Base-by-base conservation (phyloP, 2,113 vertebrate species). In the Piliocolobus tephrosceles region DNA sequence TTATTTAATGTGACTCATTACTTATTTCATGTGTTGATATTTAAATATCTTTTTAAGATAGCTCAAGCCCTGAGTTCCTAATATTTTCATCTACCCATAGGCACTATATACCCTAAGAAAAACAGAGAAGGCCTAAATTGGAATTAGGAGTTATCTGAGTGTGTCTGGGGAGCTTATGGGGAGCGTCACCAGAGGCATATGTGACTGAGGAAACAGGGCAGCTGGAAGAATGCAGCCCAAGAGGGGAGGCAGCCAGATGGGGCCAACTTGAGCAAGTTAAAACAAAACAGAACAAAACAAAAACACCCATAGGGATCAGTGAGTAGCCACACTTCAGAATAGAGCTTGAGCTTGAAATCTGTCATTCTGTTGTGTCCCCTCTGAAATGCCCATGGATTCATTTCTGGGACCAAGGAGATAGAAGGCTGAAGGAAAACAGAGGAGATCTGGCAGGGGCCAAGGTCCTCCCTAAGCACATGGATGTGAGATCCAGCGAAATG, bases 261-360 rank as follows among this genome's bases (percentile, higher is more conserved):
- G 11, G 12, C 47, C 81, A 8, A 25, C 3, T 1, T 52, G 30
- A 52, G 58, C 17, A 1, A 61, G 55, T 64, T n/a, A 13, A 5
- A 40, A 64, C 5, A 2, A 30, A 64, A 32, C 11, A 30, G 18
- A 52, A 52, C 17, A 55, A 55, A 55, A 20, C 17, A 6, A 55
- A 58, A 45, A 23, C 5, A n/a, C 17, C 27, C 16, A 0, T 8
- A 0, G 0, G n/a, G 43, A 20, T n/a, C 40, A 18, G n/a, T 88
- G 52, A 16, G 78, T 16, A 80, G 25, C 88, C 35, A 20, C 1
- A 5, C 27, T 23, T 81, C 35, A 20, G 47, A 83, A 27, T 3
- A 82, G 79, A 7, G 22, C 35, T 6, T n/a, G 86, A 58, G 3
- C 25, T 35, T 43, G 40, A 76, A 17, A 45, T 86, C 79, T 57